Base-by-base conservation (phyloP, 2,797 vertebrate species). In the Enteromius fasciolatus region DNA sequence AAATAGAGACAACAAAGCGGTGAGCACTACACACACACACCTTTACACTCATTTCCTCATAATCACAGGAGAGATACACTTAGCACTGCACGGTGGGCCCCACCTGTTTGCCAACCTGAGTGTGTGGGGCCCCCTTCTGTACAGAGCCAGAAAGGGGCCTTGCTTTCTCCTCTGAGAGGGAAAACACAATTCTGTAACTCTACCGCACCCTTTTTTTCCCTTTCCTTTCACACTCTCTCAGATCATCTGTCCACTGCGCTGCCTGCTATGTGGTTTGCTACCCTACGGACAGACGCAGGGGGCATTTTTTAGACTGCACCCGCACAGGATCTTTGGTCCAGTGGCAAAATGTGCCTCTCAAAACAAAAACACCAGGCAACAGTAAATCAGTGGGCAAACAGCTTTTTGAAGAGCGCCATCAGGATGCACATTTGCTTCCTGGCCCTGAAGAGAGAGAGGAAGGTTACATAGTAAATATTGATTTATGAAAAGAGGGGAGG, bases 371-470 rank as follows among this genome's bases (percentile, higher is more conserved):
- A 89, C 66, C 63, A 74, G 76, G 69, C 84, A 70, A 84, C 87
- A 81, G 86, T 88, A 88, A 87, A 83, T 88, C 84, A 86, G 83
- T 78, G 81, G 78, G 76, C 86, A 83, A 86, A 85, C 69, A 66
- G 83, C 57, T 85, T 88, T 89, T 84, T 87, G 89, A 90, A 90
- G 87, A 85, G 91, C 92, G 88, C 91, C 91, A 94, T 92, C 94
- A 94, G 94, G 94, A 95, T 94, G 93, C 94, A 95, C 93, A 94
- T 95, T 94, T 94, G 92, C 92, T 94, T 95, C 94, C 94, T 95
- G 91, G 93, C 91, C 90, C 92, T 91, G 89, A 91, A 92, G 91
- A 92, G 92, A 91, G 90, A 92, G 92, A 92, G 92, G 93, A 94
- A 94, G 93, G 92, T 94, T 93, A 90, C 91, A 93, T 88, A 89